Evolutionary conservation across 2,797 vertebrate species (phyloP), one percentile per base, ranked within the genome.

Genomic region (Sebastes minor): DNA sequence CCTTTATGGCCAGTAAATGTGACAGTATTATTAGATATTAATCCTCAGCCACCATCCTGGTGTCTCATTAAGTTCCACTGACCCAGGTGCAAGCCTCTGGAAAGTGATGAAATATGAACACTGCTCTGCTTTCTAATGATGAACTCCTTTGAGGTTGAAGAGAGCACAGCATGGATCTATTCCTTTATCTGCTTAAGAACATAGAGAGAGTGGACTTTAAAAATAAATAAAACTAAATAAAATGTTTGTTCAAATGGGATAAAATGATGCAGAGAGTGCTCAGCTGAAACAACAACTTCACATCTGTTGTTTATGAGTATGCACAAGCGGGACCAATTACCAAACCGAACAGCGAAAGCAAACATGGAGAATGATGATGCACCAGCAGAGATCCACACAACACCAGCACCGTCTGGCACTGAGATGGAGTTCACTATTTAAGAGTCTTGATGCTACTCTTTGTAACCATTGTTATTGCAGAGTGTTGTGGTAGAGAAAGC

Each of bases 11-110:
- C 65, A n/a, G 8, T 23, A 32, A 55, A n/a, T 28, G 67, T 81
- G 72, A 77, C 71, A 49, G 68, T 53, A 28, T 74, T 46, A 82
- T 87, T 80, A 75, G 65, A 78, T 55, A 82, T 86, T 88, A 33
- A 80, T 68, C 30, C 67, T 75, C 49, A 57, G 35, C 27, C 55
- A 30, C 56, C 62, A 25, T 62, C 33, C 69, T 10, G 18, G 20
- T 76, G 71, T 72, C 79, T 83, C 74, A 77, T 88, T 68, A 83
- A 63, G 71, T 63, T 70, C 52, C 28, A 70, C 18, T 1, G 63
- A 70, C 71, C 66, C 22, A 12, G 35, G 56, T 20, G 57, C 22
- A 55, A 33, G 63, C 32, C 20, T 13, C 28, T 3, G 8, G 46
- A 79, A 71, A 33, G 14, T 2, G 8, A 81, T 86, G 25, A 86